Evolutionary conservation across 1,140 invertebrate genomes (phyloP).

Genomic region (Drosophila gunungcola): DNA sequence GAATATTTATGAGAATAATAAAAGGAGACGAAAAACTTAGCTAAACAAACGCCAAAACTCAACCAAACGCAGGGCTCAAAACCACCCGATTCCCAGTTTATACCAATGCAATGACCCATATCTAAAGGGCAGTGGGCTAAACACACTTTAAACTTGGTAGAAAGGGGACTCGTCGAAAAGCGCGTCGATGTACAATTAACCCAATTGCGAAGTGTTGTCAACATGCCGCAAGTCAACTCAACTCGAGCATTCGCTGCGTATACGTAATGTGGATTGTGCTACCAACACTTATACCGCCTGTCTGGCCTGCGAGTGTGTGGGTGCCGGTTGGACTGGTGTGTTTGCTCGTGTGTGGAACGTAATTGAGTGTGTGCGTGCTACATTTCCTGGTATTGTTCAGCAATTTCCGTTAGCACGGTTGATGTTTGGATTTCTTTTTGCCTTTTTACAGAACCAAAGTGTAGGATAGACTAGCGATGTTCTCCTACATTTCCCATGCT

Average conservation of each 20-base stretch:
- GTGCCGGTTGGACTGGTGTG: constrained; percentile 18
- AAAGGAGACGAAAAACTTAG: too few species aligned
- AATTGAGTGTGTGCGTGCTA: constrained; percentile 65
- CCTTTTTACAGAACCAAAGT: constrained; percentile 9
- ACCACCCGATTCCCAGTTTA: constrained; percentile 7
- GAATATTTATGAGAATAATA: too few species aligned
- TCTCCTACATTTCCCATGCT: not conserved
- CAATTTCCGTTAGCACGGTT: constrained; percentile 67
- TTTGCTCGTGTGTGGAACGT: constrained; percentile 31
- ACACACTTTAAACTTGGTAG: constrained; percentile 24
- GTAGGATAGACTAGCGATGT: not conserved
- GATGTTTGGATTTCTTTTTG: constrained; percentile 27
- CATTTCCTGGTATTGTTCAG: constrained; percentile 75
- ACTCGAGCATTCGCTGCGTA: constrained; percentile 64
- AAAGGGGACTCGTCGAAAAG: constrained; percentile 28
- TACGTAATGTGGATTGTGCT: constrained; percentile 55
- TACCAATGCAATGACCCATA: constrained; percentile 64
- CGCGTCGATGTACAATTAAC: constrained; percentile 76
- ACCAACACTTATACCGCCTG: constrained; percentile 20
- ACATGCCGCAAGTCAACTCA: constrained; percentile 71
- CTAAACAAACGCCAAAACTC: not conserved
- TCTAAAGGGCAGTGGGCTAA: constrained; percentile 33
- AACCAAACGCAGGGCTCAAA: not conserved
- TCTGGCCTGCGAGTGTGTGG: constrained; percentile 5
- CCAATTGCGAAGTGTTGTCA: constrained; percentile 80